Percentiles rank a stretch among this genome's conserved stretches.
These are phyloP conservation scores for Mus pahari DNA, from an alignment of 2,113 vertebrate genomes.

Conservation along the genomic window DNA sequence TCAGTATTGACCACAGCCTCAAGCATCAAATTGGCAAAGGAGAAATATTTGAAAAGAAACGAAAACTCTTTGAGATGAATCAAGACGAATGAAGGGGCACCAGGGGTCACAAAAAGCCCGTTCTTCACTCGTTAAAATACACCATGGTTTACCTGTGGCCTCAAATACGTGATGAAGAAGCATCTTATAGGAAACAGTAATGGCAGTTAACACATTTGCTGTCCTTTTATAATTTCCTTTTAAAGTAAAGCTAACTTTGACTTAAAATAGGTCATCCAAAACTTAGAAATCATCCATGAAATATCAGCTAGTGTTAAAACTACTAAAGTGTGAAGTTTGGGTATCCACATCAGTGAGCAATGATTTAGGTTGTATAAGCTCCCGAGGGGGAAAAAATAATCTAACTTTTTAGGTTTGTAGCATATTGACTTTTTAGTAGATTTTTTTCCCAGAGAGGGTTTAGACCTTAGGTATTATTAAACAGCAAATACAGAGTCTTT, in stretches of 20 bases:
- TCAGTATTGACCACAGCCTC: neutral
- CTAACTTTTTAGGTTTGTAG: neutral
- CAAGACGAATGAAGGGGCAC: neutral
- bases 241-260: neutral
- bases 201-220: neutral
- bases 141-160: neutral
- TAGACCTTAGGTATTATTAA: neutral
- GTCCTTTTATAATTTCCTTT: neutral
- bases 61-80: neutral
- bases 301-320: neutral
- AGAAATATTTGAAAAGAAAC: neutral
- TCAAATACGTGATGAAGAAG: neutral
- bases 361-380: neutral
- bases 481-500: neutral
- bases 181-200: neutral
- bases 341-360: neutral
- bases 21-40: neutral
- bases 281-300: neutral
- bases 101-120: neutral
- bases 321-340: conserved; percentile 15
- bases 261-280: neutral
- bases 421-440: neutral
- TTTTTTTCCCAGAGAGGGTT: conserved; percentile 1
- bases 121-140: conserved; percentile 17
- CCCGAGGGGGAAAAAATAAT: neutral